These are phyloP conservation scores for Lasioglossum calceatum DNA, from an alignment of 2,888 invertebrate species.

Conservation along the genomic window DNA sequence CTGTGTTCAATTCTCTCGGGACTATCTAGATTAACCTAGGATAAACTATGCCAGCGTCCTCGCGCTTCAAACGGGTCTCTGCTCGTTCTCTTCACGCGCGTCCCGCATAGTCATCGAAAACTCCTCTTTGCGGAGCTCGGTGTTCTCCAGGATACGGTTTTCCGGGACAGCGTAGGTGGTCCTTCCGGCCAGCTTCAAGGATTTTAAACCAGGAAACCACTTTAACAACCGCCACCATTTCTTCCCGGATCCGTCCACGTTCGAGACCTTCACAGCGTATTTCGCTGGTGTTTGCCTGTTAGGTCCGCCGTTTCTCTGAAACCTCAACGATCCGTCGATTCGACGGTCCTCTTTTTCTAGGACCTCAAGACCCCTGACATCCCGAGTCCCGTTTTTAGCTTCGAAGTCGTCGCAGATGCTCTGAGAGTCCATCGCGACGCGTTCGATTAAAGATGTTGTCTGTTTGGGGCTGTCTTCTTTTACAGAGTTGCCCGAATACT, in stretches of 20 bases:
- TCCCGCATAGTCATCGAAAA: slow-evolving; percentile 80
- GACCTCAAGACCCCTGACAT: background rate
- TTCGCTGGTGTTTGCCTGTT: slow-evolving; percentile 9
- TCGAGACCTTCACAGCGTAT: slow-evolving; percentile 50
- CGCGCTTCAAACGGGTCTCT: slow-evolving; percentile 65
- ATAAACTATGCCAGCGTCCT: background rate
- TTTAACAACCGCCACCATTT: slow-evolving; percentile 80
- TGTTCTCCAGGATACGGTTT: slow-evolving; percentile 68
- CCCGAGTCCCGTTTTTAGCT: background rate
- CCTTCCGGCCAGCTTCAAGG: slow-evolving; percentile 66
- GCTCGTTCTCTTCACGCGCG: slow-evolving; percentile 52
- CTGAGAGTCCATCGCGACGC: background rate
- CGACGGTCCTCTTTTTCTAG: background rate
- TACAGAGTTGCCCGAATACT: slow-evolving; percentile 77
- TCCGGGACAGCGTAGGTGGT: slow-evolving; percentile 57
- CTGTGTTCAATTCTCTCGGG: background rate
- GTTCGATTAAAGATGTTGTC: slow-evolving; percentile 16
- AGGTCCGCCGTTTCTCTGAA: background rate
- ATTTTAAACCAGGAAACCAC: slow-evolving; percentile 77
- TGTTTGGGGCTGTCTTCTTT: slow-evolving; percentile 71
- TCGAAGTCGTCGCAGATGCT: background rate
- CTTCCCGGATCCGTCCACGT: slow-evolving; percentile 51
- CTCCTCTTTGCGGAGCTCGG: slow-evolving; percentile 73
- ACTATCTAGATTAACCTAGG: background rate
- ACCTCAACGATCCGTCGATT: background rate